Evolutionary conservation across 2,888 invertebrate species (phyloP).

Genomic region (Morpho achilles): DNA sequence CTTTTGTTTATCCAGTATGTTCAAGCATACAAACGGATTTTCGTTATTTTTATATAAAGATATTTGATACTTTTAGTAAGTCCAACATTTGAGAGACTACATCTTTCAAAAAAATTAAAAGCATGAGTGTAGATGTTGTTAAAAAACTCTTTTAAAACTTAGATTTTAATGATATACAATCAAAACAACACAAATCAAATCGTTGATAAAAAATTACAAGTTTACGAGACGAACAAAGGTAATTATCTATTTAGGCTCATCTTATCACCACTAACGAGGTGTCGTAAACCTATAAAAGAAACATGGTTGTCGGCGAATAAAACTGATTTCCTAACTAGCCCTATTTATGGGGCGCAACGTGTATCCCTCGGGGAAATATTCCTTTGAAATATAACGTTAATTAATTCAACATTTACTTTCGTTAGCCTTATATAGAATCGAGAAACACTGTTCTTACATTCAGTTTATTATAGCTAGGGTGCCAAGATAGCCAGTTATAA

Average conservation of each 20-base stretch:
- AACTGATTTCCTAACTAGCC: slow-evolving; percentile 53
- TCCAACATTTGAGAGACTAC: too few species aligned
- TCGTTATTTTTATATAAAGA: too few species aligned
- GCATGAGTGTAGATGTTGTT: background rate
- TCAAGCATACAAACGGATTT: too few species aligned
- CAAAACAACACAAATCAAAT: slow-evolving; percentile 19
- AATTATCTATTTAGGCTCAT: slow-evolving; percentile 67
- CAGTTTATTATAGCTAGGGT: background rate
- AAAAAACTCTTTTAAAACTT: slow-evolving; percentile 1
- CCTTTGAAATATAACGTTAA: slow-evolving; percentile 50
- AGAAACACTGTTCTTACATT: slow-evolving; percentile 7
- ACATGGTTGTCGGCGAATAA: slow-evolving; percentile 55
- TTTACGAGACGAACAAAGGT: slow-evolving; percentile 57
- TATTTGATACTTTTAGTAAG: too few species aligned
- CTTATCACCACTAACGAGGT: slow-evolving; percentile 70
- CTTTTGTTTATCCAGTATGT: too few species aligned
- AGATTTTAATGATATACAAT: slow-evolving; percentile 2
- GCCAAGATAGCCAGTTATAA: background rate
- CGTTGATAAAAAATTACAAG: slow-evolving; percentile 26
- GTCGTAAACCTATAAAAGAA: slow-evolving; percentile 67
- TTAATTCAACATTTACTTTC: slow-evolving; percentile 10
- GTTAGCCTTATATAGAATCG: slow-evolving; percentile 9
- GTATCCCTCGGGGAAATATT: slow-evolving; percentile 27
- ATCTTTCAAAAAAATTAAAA: too few species aligned
- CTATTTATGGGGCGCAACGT: slow-evolving; percentile 51